Conservation (phyloP, 2,888 invertebrate species). For the Rhagonycha fulva region DNA sequence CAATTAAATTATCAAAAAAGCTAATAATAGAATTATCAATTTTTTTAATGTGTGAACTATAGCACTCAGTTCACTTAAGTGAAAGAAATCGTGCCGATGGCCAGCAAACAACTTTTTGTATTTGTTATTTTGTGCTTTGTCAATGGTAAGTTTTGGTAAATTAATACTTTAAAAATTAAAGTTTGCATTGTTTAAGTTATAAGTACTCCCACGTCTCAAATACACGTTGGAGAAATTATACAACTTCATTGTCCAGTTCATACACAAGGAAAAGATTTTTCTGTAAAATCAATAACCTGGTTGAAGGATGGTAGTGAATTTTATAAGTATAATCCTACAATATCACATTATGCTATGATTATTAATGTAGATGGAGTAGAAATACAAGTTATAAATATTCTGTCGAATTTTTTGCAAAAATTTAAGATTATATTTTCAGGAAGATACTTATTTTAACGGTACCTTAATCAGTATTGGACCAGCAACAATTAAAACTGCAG, state of each 20-base stretch:
- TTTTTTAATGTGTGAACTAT: not conserved
- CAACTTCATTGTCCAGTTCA: not conserved
- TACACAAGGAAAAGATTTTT: not conserved
- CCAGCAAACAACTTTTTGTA: not conserved
- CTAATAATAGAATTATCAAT: not conserved
- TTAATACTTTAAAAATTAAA: not conserved
- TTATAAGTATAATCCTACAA: not conserved
- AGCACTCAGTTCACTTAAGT: not conserved
- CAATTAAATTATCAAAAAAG: not conserved
- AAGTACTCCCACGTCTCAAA: not conserved
- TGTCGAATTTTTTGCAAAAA: not conserved
- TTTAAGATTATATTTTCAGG: not conserved
- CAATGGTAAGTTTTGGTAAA: not conserved
- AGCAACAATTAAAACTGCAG: not conserved
- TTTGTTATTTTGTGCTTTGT: not conserved
- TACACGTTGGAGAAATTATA: conserved; percentile 5
- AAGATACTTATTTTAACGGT: not conserved
- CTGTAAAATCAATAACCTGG: not conserved
- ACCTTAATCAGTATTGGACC: not conserved
- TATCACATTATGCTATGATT: not conserved
- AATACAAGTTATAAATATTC: not conserved
- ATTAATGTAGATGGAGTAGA: not conserved
- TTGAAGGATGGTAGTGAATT: conserved; percentile 7
- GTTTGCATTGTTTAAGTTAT: not conserved
- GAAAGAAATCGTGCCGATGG: not conserved